Conservation (phyloP, 2,113 vertebrate species). For the Dasyornis broadbenti region DNA sequence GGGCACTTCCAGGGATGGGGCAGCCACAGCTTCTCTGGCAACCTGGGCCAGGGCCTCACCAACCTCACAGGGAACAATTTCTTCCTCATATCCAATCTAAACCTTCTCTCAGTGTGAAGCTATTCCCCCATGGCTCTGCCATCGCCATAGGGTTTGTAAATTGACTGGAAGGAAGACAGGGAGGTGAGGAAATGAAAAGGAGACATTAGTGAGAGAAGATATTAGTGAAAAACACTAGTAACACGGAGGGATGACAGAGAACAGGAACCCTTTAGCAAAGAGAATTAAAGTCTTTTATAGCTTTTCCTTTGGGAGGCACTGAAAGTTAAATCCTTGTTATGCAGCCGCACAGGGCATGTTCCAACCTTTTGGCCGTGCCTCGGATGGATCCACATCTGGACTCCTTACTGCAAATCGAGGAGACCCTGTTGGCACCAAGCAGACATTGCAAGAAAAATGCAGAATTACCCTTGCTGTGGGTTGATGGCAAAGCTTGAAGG, state of each 20-base stretch:
- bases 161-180: background rate
- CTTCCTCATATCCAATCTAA: background rate
- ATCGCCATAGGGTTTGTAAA: background rate
- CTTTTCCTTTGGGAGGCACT: background rate
- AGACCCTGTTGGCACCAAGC: background rate
- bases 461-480: background rate
- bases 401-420: accelerated
- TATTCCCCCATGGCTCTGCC: background rate
- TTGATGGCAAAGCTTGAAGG: background rate
- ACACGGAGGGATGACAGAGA: background rate
- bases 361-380: background rate
- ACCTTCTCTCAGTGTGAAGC: background rate
- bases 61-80: background rate
- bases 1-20: accelerated
- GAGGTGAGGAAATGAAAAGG: background rate
- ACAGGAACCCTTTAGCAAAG: background rate
- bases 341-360: background rate
- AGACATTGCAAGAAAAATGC: background rate
- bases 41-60: background rate
- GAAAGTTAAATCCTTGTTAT: background rate
- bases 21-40: background rate
- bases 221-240: background rate
- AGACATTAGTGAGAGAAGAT: background rate
- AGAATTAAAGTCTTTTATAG: background rate
- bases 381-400: background rate